These are phyloP conservation scores for Caenorhabditis tropicalis DNA, from an alignment of 1,140 invertebrate genomes.

Conservation along the genomic window DNA sequence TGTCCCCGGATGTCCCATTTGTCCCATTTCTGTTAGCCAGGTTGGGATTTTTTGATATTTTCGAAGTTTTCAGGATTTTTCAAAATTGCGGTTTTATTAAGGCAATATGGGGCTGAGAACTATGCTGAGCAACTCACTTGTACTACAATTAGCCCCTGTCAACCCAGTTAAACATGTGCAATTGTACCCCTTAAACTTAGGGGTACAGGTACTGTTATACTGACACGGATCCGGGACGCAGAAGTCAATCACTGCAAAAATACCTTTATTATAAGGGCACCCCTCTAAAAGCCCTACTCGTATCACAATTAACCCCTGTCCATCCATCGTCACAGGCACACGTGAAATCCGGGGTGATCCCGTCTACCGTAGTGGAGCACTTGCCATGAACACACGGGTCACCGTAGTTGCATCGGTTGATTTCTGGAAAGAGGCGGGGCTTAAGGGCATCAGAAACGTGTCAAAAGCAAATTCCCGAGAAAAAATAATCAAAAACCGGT, in stretches of 20 bases:
- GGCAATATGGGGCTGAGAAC: no score
- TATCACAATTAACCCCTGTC: slow-evolving; percentile 5
- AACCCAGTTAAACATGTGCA: slow-evolving; percentile 64
- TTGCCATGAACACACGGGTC: neutral
- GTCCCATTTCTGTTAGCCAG: no score
- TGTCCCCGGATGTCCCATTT: no score
- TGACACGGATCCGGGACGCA: slow-evolving; percentile 88
- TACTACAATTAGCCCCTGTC: slow-evolving; percentile 51
- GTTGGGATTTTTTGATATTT: no score
- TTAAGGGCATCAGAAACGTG: no score
- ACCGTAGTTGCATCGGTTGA: slow-evolving; percentile 1
- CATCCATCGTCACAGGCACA: neutral
- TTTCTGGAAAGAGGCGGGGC: no score
- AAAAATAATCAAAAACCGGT: no score
- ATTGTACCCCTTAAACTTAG: slow-evolving; percentile 83
- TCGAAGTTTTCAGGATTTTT: no score
- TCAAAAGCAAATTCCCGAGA: no score
- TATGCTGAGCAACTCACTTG: neutral
- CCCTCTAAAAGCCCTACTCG: neutral
- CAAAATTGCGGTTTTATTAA: no score
- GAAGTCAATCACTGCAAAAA: slow-evolving; percentile 78
- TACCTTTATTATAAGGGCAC: neutral
- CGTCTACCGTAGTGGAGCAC: neutral
- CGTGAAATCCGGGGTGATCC: neutral
- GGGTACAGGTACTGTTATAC: slow-evolving; percentile 88